Base-by-base conservation (phyloP, 2,797 vertebrate genomes). In the Ctenosaura bakeri region DNA sequence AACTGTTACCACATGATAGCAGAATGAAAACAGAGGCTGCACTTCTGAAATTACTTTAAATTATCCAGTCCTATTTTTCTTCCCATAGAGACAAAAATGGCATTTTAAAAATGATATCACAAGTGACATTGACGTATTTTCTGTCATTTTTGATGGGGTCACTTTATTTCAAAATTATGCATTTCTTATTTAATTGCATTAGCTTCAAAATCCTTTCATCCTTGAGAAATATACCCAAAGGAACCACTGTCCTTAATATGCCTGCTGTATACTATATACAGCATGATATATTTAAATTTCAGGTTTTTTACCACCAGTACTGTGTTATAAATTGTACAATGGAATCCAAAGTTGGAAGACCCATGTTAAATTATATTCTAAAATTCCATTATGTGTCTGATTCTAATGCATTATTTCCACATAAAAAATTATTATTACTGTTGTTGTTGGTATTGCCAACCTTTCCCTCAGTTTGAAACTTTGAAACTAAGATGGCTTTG, bases 231-330 rank as follows among this genome's bases (percentile, higher is more conserved):
- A 9, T 74, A 29, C 38, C 46, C 26, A 74, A 87, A 91, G 20
- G 35, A 93, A 22, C 1, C 90, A 93, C 38, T 84, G 85, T 66
- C 42, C 92, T 71, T 42, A 91, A 92, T 90, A 1, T 22, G 1
- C 50, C 18, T 35, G 80, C 79, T 91, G 86, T 82, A 59, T 95
- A 94, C 91, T 88, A 90, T 38, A 56, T 2, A 76, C 0, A 46
- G 87, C 87, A 22, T 18, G 77, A 86, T 66, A 89, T 9, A 90
- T 74, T 90, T 62, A 8, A 38, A 76, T 83, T 94, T 78, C 95
- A 82, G 77, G 7, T 62, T 87, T 84, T 69, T 46, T 42, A 88
- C 59, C 81, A 85, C 91, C 80, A 95, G 74, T 90, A 95, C 91
- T 94, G 86, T 42, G 64, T 90, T 89, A 90, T 38, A 90, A 71